Base-by-base conservation (phyloP, 2,113 vertebrate genomes). In the Eidolon helvum region DNA sequence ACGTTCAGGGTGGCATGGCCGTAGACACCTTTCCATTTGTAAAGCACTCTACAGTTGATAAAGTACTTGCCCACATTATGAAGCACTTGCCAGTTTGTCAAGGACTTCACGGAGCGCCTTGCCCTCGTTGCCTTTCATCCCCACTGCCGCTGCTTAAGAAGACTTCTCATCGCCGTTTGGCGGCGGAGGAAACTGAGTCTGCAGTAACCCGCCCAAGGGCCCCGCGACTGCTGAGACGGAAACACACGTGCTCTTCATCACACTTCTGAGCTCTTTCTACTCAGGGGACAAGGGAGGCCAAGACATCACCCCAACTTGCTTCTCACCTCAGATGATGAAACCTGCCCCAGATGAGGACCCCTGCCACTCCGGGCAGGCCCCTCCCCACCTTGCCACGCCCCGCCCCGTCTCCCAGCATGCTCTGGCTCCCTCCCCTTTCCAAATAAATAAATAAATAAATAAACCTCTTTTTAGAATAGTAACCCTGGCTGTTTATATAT, bases 211-310 rank as follows among this genome's bases (percentile, higher is more conserved):
- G 48, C 57, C 65, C 2, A 0, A 4, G 59, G 66, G 61, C 63
- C 59, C 50, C 4, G 7, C 5, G 33, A 30, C 19, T 33, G 72
- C 35, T 10, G 26, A n/a, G 40, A 15, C 26, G 0, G 19, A 53
- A 4, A 18, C 30, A 21, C 48, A 5, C 0, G 0, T 2, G 19
- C 12, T 12, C 30, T 53, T 14, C 12, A 15, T 22, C 63, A 0
- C 0, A 63, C 6, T n/a, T 33, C 80, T 2, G 2, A 38, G 26
- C 24, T 50, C 38, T 7, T 43, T 30, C 40, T 0, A 0, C 6
- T 14, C 18, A 10, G 65, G 79, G 79, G 19, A 14, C 35, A 8
- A 0, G 0, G 0, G 38, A 53, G 48, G 55, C 53, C 65, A 53
- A 38, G 71, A 33, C 12, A 4, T 9, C 16, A 43, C 50, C 63